A percentile compares a stretch with the other conserved stretches of the same genome.
phyloP scores from a whole-genome alignment of 2,797 vertebrate genomes.

The Mormyrops boulengeri region DNA sequence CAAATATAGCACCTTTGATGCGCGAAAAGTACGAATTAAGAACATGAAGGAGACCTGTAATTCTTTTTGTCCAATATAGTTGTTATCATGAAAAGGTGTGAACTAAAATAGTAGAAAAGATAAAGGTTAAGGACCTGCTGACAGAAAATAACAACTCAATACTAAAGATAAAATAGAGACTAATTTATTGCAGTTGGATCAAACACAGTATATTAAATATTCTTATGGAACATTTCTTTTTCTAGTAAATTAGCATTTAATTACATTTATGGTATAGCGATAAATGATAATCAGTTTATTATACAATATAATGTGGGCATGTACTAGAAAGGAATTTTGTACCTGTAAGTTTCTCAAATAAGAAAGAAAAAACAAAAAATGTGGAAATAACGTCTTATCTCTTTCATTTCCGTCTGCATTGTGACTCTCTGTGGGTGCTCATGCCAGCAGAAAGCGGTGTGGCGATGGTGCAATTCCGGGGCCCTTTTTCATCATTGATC shows the following conservation, averaged over 20 bases:
- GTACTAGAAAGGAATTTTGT: background rate
- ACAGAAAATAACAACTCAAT: background rate
- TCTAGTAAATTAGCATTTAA: background rate
- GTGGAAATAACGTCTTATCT: background rate
- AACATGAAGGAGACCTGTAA: background rate
- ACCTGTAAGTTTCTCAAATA: background rate
- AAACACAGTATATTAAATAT: background rate
- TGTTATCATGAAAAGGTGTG: background rate
- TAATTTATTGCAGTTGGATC: background rate
- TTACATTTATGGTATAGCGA: background rate
- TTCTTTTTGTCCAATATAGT: background rate
- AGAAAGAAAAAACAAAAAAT: background rate
- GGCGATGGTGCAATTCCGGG: background rate
- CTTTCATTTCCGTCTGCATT: background rate
- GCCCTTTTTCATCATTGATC: background rate
- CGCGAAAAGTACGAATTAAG: background rate
- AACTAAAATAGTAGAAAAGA: background rate
- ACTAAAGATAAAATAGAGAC: background rate
- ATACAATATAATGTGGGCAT: background rate
- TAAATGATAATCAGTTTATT: background rate
- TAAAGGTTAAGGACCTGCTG: background rate
- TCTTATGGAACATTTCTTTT: background rate
- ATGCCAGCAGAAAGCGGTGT: background rate
- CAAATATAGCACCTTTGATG: background rate
- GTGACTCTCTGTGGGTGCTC: background rate